phyloP scores from a whole-genome alignment of 2,797 vertebrate species.

The Rhabdophis nuchalis region DNA sequence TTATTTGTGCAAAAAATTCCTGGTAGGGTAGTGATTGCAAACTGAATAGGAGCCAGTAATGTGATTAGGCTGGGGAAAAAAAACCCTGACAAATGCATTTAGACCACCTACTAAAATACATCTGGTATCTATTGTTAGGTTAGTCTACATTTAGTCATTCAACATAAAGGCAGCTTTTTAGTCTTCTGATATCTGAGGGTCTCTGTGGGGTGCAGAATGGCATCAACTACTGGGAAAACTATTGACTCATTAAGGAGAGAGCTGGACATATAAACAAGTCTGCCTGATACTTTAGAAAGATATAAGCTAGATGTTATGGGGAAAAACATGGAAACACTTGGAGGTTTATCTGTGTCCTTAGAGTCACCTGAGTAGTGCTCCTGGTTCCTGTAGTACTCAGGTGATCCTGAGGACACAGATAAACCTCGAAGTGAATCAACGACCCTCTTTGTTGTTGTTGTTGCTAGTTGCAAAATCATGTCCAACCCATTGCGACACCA shows the following conservation, averaged over 20 bases:
- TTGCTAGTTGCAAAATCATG: too few species aligned
- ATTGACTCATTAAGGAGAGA: background rate
- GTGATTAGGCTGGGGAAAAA: background rate
- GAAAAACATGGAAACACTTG: too few species aligned
- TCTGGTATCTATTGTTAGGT: background rate
- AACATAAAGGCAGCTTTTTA: background rate
- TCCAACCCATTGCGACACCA: too few species aligned
- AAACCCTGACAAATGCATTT: background rate
- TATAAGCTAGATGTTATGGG: too few species aligned
- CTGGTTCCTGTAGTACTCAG: too few species aligned
- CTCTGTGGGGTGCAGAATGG: background rate
- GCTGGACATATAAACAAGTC: background rate
- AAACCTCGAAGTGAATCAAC: too few species aligned
- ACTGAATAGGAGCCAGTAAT: background rate
- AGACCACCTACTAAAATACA: background rate
- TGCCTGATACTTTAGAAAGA: too few species aligned
- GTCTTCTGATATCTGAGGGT: background rate
- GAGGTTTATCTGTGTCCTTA: too few species aligned
- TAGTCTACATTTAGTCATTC: background rate
- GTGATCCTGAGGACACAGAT: too few species aligned
- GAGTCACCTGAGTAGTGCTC: too few species aligned
- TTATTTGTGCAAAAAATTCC: background rate
- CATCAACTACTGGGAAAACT: background rate
- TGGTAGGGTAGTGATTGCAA: background rate
- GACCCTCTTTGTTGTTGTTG: too few species aligned